Conservation (phyloP, 2,113 vertebrate species). For the Oreochromis niloticus region DNA sequence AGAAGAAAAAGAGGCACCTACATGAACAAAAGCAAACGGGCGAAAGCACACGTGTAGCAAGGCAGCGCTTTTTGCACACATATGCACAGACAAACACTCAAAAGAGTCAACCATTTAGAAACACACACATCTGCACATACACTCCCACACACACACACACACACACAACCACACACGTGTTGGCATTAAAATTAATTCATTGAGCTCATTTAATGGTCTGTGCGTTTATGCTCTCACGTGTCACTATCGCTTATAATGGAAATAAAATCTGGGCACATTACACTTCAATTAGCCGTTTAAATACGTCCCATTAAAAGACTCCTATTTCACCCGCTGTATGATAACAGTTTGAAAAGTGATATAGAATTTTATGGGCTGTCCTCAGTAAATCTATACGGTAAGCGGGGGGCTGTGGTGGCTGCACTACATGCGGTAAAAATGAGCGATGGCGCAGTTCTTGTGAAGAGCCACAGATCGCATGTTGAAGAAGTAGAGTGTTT, state of each 20-base stretch:
- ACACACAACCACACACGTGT: background rate
- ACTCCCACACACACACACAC: background rate
- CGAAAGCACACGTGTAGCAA: background rate
- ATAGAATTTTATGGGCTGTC: slow-evolving; percentile 52
- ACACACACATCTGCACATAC: background rate
- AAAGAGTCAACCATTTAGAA: background rate
- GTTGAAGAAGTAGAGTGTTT: background rate
- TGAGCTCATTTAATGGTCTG: slow-evolving; percentile 56
- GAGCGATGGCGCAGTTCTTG: background rate
- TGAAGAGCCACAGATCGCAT: background rate
- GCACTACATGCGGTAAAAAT: slow-evolving; percentile 28
- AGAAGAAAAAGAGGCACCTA: background rate
- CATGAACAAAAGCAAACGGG: background rate
- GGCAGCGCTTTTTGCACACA: background rate
- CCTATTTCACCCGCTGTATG: slow-evolving; percentile 49
- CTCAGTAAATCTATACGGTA: slow-evolving; percentile 61
- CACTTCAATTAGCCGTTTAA: slow-evolving; percentile 65
- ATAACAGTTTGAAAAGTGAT: slow-evolving; percentile 62
- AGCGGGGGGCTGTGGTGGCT: slow-evolving; percentile 1
- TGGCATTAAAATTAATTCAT: slow-evolving; percentile 48
- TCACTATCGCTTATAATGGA: slow-evolving; percentile 55
- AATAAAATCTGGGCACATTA: slow-evolving; percentile 58
- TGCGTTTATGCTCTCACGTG: slow-evolving; percentile 54
- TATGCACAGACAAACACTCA: background rate
- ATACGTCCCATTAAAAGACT: slow-evolving; percentile 57